A percentile compares a stretch with the other conserved stretches of the same genome.
Evolutionary conservation across 2,113 vertebrate genomes (phyloP).

Genomic region (Sakesphorus luctuosus): DNA sequence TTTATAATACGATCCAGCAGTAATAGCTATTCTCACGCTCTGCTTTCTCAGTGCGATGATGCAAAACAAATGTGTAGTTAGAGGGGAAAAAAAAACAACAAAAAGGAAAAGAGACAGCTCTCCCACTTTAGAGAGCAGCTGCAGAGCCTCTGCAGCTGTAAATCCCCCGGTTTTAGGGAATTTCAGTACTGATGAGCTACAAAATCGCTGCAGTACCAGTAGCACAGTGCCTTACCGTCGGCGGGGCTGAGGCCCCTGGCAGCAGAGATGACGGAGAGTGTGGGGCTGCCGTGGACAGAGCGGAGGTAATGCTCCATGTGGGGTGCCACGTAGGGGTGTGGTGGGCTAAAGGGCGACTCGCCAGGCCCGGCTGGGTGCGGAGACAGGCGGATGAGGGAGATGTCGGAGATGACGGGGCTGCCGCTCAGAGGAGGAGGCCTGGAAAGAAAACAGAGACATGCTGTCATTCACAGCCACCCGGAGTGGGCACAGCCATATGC

Average conservation of each 20-base stretch:
- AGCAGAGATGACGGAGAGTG: constrained; percentile 94
- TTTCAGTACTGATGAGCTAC: constrained; percentile 8
- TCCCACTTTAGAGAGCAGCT: constrained; percentile 64
- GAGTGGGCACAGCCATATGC: neutral
- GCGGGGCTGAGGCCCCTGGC: constrained; percentile 93
- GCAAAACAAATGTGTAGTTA: constrained; percentile 70
- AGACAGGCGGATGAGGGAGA: constrained; percentile 94
- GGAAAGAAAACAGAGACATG: constrained; percentile 52
- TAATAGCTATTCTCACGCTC: constrained; percentile 71
- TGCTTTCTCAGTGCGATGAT: constrained; percentile 62
- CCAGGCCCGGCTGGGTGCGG: constrained; percentile 83
- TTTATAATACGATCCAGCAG: constrained; percentile 64
- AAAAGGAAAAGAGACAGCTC: constrained; percentile 17
- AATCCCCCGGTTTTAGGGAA: neutral
- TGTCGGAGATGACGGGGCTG: constrained; percentile 95
- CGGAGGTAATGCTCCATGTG: constrained; percentile 99
- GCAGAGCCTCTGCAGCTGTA: neutral
- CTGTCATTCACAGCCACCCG: neutral
- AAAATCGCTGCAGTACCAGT: neutral
- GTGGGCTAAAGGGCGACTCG: constrained; percentile 87
- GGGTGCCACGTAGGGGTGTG: constrained; percentile 89
- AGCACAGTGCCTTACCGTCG: constrained; percentile 82
- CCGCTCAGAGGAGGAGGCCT: constrained; percentile 89
- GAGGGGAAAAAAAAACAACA: neutral
- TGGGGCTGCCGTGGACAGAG: constrained; percentile 92